Conservation (phyloP, 2,797 vertebrate genomes). For the Parotocinclus haroldoi region DNA sequence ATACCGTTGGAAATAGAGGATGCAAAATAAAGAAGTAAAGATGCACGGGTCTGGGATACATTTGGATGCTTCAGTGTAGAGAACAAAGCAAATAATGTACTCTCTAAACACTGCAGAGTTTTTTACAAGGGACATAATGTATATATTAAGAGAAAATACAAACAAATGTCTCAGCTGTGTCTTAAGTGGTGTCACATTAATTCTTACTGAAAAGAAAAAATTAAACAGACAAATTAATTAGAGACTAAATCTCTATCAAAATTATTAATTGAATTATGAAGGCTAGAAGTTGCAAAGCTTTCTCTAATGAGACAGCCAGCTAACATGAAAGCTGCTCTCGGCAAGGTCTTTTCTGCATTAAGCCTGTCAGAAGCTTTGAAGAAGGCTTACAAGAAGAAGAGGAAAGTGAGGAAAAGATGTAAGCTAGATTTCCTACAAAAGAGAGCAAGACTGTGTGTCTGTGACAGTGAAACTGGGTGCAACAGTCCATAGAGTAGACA, state of each 20-base stretch:
- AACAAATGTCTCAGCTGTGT: background rate
- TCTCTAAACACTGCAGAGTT: background rate
- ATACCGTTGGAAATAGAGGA: constrained; percentile 24
- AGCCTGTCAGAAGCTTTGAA: constrained; percentile 39
- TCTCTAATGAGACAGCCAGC: constrained; percentile 41
- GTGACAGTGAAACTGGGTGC: background rate
- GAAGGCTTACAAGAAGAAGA: constrained; percentile 24
- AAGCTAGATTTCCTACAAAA: constrained; percentile 31
- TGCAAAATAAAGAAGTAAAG: background rate
- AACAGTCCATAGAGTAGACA: background rate
- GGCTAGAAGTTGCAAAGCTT: constrained; percentile 36
- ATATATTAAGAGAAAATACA: background rate
- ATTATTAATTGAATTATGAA: constrained; percentile 51
- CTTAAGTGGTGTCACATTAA: constrained; percentile 16
- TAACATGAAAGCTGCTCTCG: constrained; percentile 48
- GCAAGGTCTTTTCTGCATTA: constrained; percentile 36
- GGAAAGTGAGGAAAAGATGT: constrained; percentile 20
- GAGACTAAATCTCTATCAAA: constrained; percentile 26
- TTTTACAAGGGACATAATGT: no score
- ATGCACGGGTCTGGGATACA: background rate
- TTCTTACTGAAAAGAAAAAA: constrained; percentile 33
- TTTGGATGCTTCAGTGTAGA: no score
- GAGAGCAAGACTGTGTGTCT: constrained; percentile 2
- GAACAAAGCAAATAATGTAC: no score
- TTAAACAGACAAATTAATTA: constrained; percentile 24